phyloP scores from a whole-genome alignment of 1,140 invertebrate genomes.

The Diabrotica virgifera region DNA sequence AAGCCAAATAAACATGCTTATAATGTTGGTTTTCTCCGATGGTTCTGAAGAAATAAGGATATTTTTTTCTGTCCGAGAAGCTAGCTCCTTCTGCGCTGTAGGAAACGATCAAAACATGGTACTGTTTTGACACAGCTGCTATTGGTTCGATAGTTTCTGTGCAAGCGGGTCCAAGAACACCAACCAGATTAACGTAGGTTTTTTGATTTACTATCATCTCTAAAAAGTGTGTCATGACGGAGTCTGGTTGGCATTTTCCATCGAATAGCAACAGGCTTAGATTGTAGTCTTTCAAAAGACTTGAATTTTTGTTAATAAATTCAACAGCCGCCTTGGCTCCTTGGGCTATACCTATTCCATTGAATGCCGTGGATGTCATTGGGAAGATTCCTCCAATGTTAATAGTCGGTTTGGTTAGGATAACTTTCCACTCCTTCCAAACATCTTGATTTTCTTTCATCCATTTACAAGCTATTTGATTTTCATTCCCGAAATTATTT shows the following conservation, averaged over 20 bases:
- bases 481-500: not conserved
- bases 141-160: slow-evolving; percentile 81
- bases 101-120: slow-evolving; percentile 72
- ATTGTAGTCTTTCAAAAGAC: slow-evolving; percentile 62
- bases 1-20: slow-evolving; percentile 64
- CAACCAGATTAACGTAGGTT: slow-evolving; percentile 57
- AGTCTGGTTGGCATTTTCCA: slow-evolving; percentile 71
- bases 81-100: slow-evolving; percentile 77
- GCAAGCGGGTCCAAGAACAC: slow-evolving; percentile 80
- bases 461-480: slow-evolving; percentile 69
- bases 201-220: slow-evolving; percentile 61
- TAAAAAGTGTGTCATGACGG: slow-evolving; percentile 77
- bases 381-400: slow-evolving; percentile 78
- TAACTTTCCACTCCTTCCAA: slow-evolving; percentile 36
- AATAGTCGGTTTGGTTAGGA: not conserved
- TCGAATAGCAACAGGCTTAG: slow-evolving; percentile 60
- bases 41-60: slow-evolving; percentile 72
- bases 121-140: slow-evolving; percentile 76
- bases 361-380: slow-evolving; percentile 53
- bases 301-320: slow-evolving; percentile 62
- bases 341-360: slow-evolving; percentile 59
- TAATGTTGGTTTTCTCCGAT: slow-evolving; percentile 73
- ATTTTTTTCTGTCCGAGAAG: slow-evolving; percentile 66
- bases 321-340: slow-evolving; percentile 65
- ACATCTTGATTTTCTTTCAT: slow-evolving; percentile 43